Conservation (phyloP, 2,888 invertebrate species). For the Coelopa pilipes region DNA sequence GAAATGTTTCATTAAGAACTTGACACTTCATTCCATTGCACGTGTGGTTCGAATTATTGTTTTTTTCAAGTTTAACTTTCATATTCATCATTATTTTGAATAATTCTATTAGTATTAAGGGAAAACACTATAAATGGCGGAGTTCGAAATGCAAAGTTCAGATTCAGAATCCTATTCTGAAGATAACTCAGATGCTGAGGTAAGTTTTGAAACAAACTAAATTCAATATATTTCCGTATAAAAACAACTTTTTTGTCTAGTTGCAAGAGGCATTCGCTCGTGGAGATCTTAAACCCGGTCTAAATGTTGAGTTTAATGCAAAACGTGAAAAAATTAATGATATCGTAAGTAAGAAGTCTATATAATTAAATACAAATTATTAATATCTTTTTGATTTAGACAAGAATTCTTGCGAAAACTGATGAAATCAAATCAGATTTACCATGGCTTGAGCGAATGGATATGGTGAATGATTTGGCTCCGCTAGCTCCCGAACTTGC, state of each 20-base stretch:
- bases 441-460: conserved; percentile 88
- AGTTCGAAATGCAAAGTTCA: conserved; percentile 54
- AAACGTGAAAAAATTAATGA: conserved; percentile 76
- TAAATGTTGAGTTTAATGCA: conserved; percentile 76
- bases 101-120: neutral
- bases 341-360: conserved; percentile 70
- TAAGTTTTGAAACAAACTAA: conserved; percentile 41
- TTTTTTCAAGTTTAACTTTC: neutral
- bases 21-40: neutral
- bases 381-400: conserved; percentile 46
- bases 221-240: neutral
- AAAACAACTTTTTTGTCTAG: conserved; percentile 67
- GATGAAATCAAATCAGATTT: conserved; percentile 77
- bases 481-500: conserved; percentile 87
- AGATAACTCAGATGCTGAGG: conserved; percentile 64
- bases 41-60: neutral
- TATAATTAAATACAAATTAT: neutral
- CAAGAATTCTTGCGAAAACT: conserved; percentile 74
- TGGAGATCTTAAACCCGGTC: conserved; percentile 86
- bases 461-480: conserved; percentile 80
- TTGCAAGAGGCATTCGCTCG: conserved; percentile 89
- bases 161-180: conserved; percentile 60
- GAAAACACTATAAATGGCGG: conserved; percentile 46
- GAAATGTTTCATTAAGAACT: too few relatives aligned
- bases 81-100: neutral